A percentile compares a stretch with the other conserved stretches of the same genome.
phyloP scores from a whole-genome alignment of 2,797 vertebrate genomes.

The Xenopus petersii region DNA sequence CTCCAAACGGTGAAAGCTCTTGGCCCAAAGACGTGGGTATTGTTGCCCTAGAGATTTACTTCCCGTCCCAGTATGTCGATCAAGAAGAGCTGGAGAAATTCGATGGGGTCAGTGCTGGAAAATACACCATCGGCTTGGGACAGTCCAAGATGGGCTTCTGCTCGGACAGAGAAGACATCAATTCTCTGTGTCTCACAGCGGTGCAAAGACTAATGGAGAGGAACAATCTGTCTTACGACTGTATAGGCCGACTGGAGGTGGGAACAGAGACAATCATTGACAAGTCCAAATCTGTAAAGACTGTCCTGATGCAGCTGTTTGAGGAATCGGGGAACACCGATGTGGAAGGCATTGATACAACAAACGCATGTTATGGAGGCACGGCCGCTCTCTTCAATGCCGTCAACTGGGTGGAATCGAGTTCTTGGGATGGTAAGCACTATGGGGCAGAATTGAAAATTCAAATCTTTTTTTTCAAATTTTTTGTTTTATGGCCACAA shows the following conservation, averaged over 20 bases:
- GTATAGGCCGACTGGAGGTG: conserved; percentile 95
- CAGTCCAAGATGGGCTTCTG: conserved; percentile 97
- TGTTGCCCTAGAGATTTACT: conserved; percentile 91
- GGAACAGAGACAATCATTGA: conserved; percentile 97
- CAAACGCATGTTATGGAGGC: conserved; percentile 94
- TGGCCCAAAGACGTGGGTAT: conserved; percentile 98
- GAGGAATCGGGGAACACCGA: conserved; percentile 95
- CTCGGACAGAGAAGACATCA: conserved; percentile 94
- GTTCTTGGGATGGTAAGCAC: conserved; percentile 93
- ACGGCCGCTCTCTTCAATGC: conserved; percentile 96
- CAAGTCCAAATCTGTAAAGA: conserved; percentile 97
- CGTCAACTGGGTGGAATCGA: conserved; percentile 96
- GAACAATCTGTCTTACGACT: conserved; percentile 83
- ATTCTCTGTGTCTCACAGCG: conserved; percentile 91
- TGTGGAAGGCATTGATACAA: conserved; percentile 93
- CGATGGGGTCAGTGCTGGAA: conserved; percentile 86
- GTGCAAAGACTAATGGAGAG: conserved; percentile 93
- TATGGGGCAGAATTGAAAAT: no score
- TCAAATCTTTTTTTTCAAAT: not conserved
- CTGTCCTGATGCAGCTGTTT: conserved; percentile 95
- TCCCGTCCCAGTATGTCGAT: conserved; percentile 93
- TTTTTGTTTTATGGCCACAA: no score
- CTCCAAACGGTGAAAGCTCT: conserved; percentile 76
- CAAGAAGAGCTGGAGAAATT: conserved; percentile 91
- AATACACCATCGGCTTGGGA: conserved; percentile 92